Evolutionary conservation across 92 coral and sea anemone species (phyloP), one percentile per base, ranked within the genome.

Genomic region (Epizoanthus illoricatus): DNA sequence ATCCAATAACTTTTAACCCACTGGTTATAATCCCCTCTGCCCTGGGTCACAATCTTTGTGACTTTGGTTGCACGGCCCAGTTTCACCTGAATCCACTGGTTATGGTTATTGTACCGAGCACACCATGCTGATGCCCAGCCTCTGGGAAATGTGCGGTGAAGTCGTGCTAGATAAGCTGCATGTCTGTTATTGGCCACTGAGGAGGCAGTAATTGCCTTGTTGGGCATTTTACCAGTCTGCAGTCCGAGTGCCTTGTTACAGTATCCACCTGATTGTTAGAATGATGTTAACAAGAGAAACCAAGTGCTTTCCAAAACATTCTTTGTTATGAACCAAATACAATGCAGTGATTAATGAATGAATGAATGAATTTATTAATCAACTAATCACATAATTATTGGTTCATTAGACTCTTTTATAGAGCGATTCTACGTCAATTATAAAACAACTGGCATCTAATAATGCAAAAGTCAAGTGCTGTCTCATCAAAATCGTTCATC

Each of bases 1-100:
- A 78, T 9, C 82, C 82, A 62, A 5, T 78, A 78, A 63, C 71
- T 78, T 23, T 40, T 78, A 69, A 78, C 82, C 82, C 82, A 78
- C 21, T 78, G 82, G 36, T 39, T 18, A 2, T 36, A 12, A 24
- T 78, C 82, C 0, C 72, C 82, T 42, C 82, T 16, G 13, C 82
- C 82, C 71, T 78, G 82, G 45, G 82, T 78, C 33, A 28, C 28
- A 63, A 78, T 78, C 71, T 78, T 78, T 5, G 82, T 43, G 60
- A 78, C 60, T 63, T 41, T 78, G 9, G 55, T 78, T 21, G 82
- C 82, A 15, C 82, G 82, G 58, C 61, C 40, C 60, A 78, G 61
- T 13, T 45, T 39, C 24, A 78, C 71, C 82, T 78, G 82, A 16
- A 78, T 78, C 82, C 82, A 78, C 59, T 78, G 82, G 40, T 43